phyloP scores from a whole-genome alignment of 2,888 invertebrate genomes.

The Helobdella robusta region DNA sequence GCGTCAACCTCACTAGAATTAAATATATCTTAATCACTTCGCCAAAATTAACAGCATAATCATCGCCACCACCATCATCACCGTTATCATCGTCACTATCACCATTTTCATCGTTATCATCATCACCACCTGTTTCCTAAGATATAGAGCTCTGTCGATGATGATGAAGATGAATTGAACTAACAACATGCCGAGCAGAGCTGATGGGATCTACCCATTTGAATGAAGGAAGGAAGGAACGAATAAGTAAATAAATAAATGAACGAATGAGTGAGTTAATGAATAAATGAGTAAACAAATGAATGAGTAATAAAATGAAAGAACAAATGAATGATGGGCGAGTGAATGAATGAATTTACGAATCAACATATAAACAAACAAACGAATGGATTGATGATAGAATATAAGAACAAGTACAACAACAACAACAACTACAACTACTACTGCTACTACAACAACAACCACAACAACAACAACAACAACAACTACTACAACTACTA shows the following conservation, averaged over 20 bases:
- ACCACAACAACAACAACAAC: no score
- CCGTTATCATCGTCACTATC: constrained; percentile 67
- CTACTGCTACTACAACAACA: no score
- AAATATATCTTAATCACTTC: no score
- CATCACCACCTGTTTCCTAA: constrained; percentile 78
- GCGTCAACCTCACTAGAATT: background rate
- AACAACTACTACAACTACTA: no score
- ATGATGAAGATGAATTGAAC: constrained; percentile 88
- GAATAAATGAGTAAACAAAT: no score
- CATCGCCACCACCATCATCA: background rate
- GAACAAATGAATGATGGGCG: no score
- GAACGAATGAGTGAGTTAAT: background rate
- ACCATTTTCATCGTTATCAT: constrained; percentile 67
- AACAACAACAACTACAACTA: no score
- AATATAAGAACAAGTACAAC: background rate
- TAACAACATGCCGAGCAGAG: constrained; percentile 89
- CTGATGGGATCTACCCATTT: constrained; percentile 62
- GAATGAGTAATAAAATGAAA: no score
- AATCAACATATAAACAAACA: background rate
- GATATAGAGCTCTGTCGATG: constrained; percentile 85
- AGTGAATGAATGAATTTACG: no score
- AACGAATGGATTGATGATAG: background rate
- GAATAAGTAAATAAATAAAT: no score
- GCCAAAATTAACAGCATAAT: background rate
- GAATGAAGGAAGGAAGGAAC: no score